phyloP scores from a whole-genome alignment of 2,888 invertebrate species.

The Mechanitis messenoides region DNA sequence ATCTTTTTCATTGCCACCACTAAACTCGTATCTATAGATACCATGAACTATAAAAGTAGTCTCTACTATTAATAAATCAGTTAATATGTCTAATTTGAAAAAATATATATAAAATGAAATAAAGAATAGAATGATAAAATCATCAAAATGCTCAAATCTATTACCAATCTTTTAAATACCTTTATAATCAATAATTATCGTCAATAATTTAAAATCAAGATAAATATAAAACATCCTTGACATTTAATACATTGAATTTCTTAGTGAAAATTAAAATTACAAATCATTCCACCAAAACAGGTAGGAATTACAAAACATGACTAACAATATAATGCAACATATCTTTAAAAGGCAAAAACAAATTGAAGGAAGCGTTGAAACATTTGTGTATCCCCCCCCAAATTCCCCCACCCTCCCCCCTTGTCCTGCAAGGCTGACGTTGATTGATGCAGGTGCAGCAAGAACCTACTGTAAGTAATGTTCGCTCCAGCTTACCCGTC shows the following conservation, averaged over 20 bases:
- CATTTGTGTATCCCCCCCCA: conserved; percentile 35
- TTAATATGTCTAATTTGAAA: no score
- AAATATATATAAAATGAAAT: no score
- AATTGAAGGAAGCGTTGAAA: conserved; percentile 27
- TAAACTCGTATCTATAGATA: no score
- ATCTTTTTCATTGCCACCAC: conserved; percentile 2
- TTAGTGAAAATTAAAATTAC: background rate
- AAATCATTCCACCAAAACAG: background rate
- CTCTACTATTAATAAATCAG: no score
- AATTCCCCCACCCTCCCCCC: conserved; percentile 43
- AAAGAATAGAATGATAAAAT: no score
- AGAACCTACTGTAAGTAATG: conserved; percentile 41
- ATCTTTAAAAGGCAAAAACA: conserved; percentile 9
- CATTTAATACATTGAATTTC: no score
- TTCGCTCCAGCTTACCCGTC: conserved; percentile 25
- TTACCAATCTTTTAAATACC: no score
- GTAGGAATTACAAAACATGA: background rate
- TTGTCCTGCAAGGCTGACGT: conserved; percentile 54
- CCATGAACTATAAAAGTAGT: no score
- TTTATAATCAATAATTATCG: no score
- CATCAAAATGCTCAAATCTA: no score
- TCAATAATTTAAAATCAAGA: no score
- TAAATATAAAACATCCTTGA: no score
- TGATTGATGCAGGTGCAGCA: conserved; percentile 69
- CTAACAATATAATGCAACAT: conserved; percentile 6